phyloP scores from a whole-genome alignment of 2,113 vertebrate genomes.

The Grallaria varia region DNA sequence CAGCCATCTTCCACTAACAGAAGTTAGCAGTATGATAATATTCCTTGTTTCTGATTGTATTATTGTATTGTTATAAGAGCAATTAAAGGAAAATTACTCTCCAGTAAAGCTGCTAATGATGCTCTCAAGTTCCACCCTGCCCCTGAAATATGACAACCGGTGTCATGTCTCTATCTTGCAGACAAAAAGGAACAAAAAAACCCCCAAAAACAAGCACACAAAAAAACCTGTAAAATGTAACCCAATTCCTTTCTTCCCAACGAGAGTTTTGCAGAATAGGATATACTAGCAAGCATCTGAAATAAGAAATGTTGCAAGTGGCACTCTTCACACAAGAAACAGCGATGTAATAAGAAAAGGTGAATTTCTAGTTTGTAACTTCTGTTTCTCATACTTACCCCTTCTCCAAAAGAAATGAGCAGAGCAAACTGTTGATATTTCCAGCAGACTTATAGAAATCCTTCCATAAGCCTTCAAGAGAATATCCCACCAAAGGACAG shows the following conservation, averaged over 20 bases:
- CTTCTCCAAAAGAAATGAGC: neutral
- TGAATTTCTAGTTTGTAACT: neutral
- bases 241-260: neutral
- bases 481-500: neutral
- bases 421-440: neutral
- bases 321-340: accelerated
- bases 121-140: neutral
- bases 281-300: neutral
- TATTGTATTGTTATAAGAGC: neutral
- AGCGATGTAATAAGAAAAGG: neutral
- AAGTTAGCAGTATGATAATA: neutral
- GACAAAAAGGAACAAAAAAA: neutral
- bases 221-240: neutral
- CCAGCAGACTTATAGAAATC: neutral
- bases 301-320: neutral
- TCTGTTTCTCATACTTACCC: neutral
- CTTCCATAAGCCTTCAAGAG: neutral
- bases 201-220: neutral
- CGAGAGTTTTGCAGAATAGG: neutral
- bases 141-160: neutral
- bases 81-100: neutral
- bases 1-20: neutral
- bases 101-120: neutral
- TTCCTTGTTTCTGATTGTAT: neutral
- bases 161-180: neutral